Percentiles rank a stretch among this genome's conserved stretches.
These are phyloP conservation scores for Pseudolycoriella hygida DNA, from an alignment of 2,888 invertebrate genomes.

Conservation along the genomic window DNA sequence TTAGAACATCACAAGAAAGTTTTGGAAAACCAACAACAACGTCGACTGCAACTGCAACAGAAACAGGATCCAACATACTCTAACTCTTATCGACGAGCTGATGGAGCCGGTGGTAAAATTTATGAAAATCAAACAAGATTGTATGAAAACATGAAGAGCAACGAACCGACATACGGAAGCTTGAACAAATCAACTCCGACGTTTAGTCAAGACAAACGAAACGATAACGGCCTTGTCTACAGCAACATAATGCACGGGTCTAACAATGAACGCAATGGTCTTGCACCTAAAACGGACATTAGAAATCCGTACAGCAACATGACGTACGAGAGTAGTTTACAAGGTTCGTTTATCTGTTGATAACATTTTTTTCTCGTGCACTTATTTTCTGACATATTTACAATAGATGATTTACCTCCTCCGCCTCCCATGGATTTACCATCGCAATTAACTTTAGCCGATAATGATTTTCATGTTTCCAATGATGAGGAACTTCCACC, in stretches of 20 bases:
- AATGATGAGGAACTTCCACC: constrained; percentile 50
- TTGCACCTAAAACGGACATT: neutral
- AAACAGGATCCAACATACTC: neutral
- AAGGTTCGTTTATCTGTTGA: neutral
- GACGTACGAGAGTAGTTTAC: neutral
- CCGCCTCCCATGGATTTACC: constrained; percentile 2
- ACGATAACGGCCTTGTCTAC: neutral
- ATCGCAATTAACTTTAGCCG: neutral
- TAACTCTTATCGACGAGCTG: neutral
- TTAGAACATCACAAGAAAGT: constrained; percentile 29
- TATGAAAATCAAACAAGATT: constrained; percentile 7
- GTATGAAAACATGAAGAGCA: constrained; percentile 22
- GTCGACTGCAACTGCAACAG: neutral
- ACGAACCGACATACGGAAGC: neutral
- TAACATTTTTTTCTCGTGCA: neutral
- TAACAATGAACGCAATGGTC: neutral
- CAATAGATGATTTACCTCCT: constrained; percentile 3
- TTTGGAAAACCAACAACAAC: constrained; percentile 18
- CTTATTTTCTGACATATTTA: neutral
- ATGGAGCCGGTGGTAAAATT: neutral
- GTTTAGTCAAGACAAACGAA: neutral
- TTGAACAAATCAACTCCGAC: neutral
- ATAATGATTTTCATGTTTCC: neutral
- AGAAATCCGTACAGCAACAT: neutral
- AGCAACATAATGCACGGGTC: constrained; percentile 1